Evolutionary conservation across 2,113 vertebrate genomes (phyloP), one percentile per base, ranked within the genome.

Genomic region (Brachirus orientalis): DNA sequence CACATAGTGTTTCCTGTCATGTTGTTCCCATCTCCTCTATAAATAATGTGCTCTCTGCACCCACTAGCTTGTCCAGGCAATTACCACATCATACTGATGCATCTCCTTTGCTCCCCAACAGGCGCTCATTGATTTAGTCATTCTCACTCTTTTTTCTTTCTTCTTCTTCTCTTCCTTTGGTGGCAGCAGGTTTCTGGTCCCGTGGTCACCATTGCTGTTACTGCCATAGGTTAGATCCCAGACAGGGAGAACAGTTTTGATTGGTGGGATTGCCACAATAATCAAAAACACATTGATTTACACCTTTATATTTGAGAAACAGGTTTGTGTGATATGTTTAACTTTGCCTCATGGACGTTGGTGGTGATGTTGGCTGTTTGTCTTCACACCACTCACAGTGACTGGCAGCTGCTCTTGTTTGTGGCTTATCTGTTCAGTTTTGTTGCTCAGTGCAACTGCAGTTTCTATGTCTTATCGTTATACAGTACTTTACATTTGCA

Each of bases 41-140:
- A 92, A 91, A 91, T 90, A 88, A 89, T 88, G 51, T 71, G 74
- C 70, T 63, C 70, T 81, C 59, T 84, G 70, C 69, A 63, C 76
- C 72, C 61, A 69, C 78, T 75, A 68, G 71, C 72, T 75, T 84
- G 69, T 90, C 85, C 72, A 70, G 75, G 82, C 85, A 92, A 92
- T 92, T 91, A 93, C 84, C 80, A 80, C 84, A 84, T 89, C 80
- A 84, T 81, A 68, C 72, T 77, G 80, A 82, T 82, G 84, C 80
- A 86, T 86, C 63, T 75, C 74, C 74, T 78, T 59, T 12, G 70
- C 79, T 75, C 76, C 82, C 83, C 82, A 76, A 75, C 72, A 76
- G 83, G 63, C 78, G 60, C 77, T 90, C 89, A 91, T 90, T 91
- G 69, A 89, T 91, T 83, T 86, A 87, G 85, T 84, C 73, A 53